phyloP scores from a whole-genome alignment of 1,140 invertebrate species.

The Drosophila micromelanica region DNA sequence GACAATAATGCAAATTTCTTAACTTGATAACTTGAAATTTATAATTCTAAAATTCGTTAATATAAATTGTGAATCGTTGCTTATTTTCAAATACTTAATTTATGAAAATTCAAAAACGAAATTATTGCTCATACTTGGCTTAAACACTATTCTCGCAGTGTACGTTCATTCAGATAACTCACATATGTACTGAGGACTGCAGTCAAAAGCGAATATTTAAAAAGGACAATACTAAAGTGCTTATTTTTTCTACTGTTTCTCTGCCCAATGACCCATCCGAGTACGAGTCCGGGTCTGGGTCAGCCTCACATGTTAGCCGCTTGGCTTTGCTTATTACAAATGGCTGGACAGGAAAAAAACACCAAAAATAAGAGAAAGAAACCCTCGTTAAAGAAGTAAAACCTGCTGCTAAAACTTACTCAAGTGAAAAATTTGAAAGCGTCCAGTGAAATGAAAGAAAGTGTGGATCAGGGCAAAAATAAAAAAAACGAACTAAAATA shows the following conservation, averaged over 20 bases:
- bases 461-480: conserved; percentile 45
- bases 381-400: conserved; percentile 61
- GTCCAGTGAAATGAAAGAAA: conserved; percentile 75
- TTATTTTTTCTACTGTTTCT: conserved; percentile 5
- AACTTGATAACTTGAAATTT: too few species aligned
- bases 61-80: too few species aligned
- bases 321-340: conserved; percentile 71
- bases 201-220: conserved; percentile 47
- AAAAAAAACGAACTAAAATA: neutral
- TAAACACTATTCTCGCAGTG: neutral
- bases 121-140: too few species aligned
- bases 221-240: conserved; percentile 31
- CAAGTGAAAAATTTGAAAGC: conserved; percentile 80
- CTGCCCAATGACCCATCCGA: neutral
- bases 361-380: conserved; percentile 16
- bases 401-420: conserved; percentile 65
- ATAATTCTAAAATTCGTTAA: too few species aligned
- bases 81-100: too few species aligned
- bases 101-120: too few species aligned
- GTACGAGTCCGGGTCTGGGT: conserved; percentile 16
- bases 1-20: too few species aligned
- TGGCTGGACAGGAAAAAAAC: conserved; percentile 43
- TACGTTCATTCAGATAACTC: conserved; percentile 16
- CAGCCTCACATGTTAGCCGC: conserved; percentile 43
- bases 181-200: conserved; percentile 12